These are phyloP conservation scores for Plecotus auritus DNA, from an alignment of 2,113 vertebrate species.

Conservation along the genomic window DNA sequence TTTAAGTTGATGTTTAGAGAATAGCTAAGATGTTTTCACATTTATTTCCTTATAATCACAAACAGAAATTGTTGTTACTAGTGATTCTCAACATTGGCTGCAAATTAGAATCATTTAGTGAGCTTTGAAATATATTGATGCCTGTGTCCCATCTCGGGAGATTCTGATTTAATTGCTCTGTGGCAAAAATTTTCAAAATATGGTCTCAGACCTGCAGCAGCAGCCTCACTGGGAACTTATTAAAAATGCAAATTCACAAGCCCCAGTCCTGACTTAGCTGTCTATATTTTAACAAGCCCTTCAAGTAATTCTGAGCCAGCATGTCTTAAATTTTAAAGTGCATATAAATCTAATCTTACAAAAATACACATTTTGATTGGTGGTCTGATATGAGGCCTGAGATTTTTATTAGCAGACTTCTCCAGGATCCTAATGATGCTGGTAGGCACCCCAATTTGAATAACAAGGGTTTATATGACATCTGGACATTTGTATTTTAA, in stretches of 20 bases:
- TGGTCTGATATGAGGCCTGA: background rate
- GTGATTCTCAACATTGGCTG: background rate
- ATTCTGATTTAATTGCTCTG: slow-evolving; percentile 20
- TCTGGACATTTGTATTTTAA: background rate
- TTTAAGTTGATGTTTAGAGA: slow-evolving; percentile 19
- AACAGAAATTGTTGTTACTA: background rate
- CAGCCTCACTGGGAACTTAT: background rate
- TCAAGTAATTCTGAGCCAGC: background rate
- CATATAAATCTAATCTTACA: background rate
- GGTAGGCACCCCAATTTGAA: background rate
- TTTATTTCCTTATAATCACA: slow-evolving; percentile 40
- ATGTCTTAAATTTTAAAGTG: slow-evolving; percentile 6
- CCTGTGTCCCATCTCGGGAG: background rate
- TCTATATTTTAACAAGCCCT: background rate
- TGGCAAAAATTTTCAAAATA: slow-evolving; percentile 32
- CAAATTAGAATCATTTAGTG: slow-evolving; percentile 36
- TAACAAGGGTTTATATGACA: background rate
- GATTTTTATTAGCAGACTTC: background rate
- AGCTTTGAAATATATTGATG: slow-evolving; percentile 3
- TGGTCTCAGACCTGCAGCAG: background rate
- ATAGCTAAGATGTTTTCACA: background rate
- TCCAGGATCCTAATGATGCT: background rate
- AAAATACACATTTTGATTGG: background rate
- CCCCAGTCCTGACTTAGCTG: background rate
- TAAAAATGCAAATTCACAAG: slow-evolving; percentile 2